A percentile compares a stretch with the other conserved stretches of the same genome.
Evolutionary conservation across 2,113 vertebrate genomes (phyloP).

Genomic region (Corvus cornix): DNA sequence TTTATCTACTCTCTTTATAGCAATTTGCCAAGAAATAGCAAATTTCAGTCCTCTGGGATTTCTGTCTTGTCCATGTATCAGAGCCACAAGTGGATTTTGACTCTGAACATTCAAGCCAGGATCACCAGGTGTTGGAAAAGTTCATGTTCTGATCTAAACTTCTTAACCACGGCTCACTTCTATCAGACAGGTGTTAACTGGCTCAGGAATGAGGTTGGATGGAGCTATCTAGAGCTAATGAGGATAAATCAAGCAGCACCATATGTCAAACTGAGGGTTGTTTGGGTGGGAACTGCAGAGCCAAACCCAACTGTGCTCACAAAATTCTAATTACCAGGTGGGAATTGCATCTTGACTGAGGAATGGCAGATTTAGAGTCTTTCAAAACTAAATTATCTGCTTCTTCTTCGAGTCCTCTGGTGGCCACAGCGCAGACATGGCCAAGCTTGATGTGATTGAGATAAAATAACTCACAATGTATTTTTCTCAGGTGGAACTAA

Average conservation of each 20-base stretch:
- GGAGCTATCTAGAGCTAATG: not conserved
- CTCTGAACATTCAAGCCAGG: not conserved
- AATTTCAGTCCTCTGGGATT: not conserved
- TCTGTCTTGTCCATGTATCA: not conserved
- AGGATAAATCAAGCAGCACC: not conserved
- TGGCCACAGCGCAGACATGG: not conserved
- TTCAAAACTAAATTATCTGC: not conserved
- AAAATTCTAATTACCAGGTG: not conserved
- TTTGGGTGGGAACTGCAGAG: not conserved
- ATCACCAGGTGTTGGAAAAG: not conserved
- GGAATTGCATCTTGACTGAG: not conserved
- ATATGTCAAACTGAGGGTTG: not conserved
- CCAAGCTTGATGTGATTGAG: not conserved
- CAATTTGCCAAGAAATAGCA: not conserved
- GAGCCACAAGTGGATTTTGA: not conserved
- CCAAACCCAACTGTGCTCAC: not conserved
- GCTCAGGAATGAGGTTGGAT: not conserved
- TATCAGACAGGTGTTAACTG: not conserved
- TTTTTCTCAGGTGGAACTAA: not conserved
- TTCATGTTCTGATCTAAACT: not conserved
- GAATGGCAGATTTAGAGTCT: not conserved
- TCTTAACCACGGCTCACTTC: not conserved
- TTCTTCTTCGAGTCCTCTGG: not conserved
- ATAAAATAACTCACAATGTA: not conserved
- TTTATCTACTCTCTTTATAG: not conserved